These are phyloP conservation scores for Triops cancriformis DNA, from an alignment of 1,140 invertebrate genomes.

Conservation along the genomic window DNA sequence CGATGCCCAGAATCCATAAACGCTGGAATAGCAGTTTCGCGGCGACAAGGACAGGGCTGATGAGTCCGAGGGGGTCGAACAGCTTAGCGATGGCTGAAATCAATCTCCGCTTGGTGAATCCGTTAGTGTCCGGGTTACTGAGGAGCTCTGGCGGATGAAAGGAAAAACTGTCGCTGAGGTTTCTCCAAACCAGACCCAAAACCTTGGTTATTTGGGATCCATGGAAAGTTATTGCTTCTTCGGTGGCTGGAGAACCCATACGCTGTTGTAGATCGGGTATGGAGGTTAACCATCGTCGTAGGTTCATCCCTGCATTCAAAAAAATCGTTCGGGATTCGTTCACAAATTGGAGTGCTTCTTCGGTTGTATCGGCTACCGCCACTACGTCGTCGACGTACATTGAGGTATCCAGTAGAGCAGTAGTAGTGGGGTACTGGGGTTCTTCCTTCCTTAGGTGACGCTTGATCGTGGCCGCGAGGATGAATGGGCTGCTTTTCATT, in stretches of 20 bases:
- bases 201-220: conserved; percentile 27
- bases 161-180: not conserved
- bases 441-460: conserved; percentile 17
- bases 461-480: conserved; percentile 33
- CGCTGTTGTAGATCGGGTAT: conserved; percentile 32
- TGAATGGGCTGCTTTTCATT: conserved; percentile 37
- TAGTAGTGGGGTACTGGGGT: not conserved
- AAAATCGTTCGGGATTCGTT: conserved; percentile 28
- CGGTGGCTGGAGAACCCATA: conserved; percentile 21
- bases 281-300: conserved; percentile 32
- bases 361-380: conserved; percentile 27
- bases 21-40: too few species aligned
- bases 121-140: too few species aligned
- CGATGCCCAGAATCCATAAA: too few species aligned
- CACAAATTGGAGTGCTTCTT: conserved; percentile 31
- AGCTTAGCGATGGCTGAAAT: too few species aligned
- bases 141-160: not conserved
- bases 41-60: too few species aligned
- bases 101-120: too few species aligned
- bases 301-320: conserved; percentile 32
- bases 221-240: conserved; percentile 23
- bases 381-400: conserved; percentile 29
- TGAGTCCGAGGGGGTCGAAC: too few species aligned
- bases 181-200: conserved; percentile 32
- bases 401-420: conserved; percentile 27